Evolutionary conservation across 1,140 invertebrate species (phyloP), one percentile per base, ranked within the genome.

Genomic region (Spodoptera frugiperda): DNA sequence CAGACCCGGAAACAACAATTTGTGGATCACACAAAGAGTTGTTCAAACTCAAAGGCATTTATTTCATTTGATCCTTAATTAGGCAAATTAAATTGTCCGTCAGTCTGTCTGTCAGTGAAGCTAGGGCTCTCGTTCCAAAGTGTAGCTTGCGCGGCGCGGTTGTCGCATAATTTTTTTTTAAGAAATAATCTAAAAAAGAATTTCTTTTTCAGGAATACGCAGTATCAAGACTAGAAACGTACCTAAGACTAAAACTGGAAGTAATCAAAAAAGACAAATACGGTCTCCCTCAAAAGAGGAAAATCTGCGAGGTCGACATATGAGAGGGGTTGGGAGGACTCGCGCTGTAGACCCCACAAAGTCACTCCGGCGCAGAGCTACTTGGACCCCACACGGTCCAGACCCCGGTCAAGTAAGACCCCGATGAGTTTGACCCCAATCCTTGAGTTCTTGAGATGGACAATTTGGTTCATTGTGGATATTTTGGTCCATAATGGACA

Each of bases 201-300:
- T 21, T 0, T 53, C 2, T n/a, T 68, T 89, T 88, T 8, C 81
- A 96, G 95, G 95, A 96, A 87, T 96, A 95, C 78, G 95, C 94
- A 0, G 86, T 94, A 0, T 94, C 94, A 0, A 90, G 95, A 70
- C 82, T 96, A 11, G 95, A 94, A n/a, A 94, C 94, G 46, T 96
- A 96, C 81, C 91, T 94, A 44, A 86, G 95, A 48, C 80, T 96
- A 8, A 96, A 96, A 79, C 94, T 95, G 55, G 95, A 96, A 54
- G 93, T 96, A 1, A 83, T 95, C 46, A 93, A 94, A 82, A 89
- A 93, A 73, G 89, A 91, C 68, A 86, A 93, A 79, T 87, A 81
- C 77, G 87, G 89, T 4, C 86, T 91, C 57, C 85, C 93, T 3
- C 90, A 94, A 49, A 95, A 95, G 82, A 91, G 94, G 82, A 95